Evolutionary conservation across 1,140 invertebrate species (phyloP), one percentile per base, ranked within the genome.

Genomic region (Elymnias hypermnestra): DNA sequence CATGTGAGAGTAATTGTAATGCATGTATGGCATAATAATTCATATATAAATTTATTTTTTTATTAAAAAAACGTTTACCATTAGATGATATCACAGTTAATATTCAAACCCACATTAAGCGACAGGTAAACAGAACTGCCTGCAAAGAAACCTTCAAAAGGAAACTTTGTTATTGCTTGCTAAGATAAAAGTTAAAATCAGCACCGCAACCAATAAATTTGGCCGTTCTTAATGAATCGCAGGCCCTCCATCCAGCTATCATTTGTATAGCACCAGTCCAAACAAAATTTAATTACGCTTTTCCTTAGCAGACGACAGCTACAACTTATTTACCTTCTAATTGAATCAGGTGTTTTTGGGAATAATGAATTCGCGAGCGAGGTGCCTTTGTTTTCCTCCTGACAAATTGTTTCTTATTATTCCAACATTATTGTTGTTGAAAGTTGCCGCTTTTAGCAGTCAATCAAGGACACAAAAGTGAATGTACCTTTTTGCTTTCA

Each of bases 331-430:
- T 54, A 48, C 44, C 35, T 35, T 51, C 33, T 59, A 55, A 59
- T 59, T 59, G 57, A 59, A 59, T 59, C 57, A 59, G 57, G 57
- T 59, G 57, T 55, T 59, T 54, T 49, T 46, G 50, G 48, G 22
- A 46, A 57, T 52, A 55, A 55, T 55, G 52, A 52, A 55, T 55
- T 53, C 41, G 21, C 18, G 40, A 36, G 44, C 13, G 48, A 41
- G 39, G 19, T 35, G 18, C 41, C 37, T 53, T 57, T 59, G 57
- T 59, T 48, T 51, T 29, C 13, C 22, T n/a, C 21, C 13, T 47
- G 56, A 59, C 57, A 55, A 55, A 59, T 55, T 57, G 49, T 57
- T 49, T 48, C 43, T 53, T 43, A 51, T 43, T 38, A 33, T 44
- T 44, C 22, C 28, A 23, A 8, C 28, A 38, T 37, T 44, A 43